Evolutionary conservation across 2,888 invertebrate genomes (phyloP), one percentile per base, ranked within the genome.

Genomic region (Tachina lurida): DNA sequence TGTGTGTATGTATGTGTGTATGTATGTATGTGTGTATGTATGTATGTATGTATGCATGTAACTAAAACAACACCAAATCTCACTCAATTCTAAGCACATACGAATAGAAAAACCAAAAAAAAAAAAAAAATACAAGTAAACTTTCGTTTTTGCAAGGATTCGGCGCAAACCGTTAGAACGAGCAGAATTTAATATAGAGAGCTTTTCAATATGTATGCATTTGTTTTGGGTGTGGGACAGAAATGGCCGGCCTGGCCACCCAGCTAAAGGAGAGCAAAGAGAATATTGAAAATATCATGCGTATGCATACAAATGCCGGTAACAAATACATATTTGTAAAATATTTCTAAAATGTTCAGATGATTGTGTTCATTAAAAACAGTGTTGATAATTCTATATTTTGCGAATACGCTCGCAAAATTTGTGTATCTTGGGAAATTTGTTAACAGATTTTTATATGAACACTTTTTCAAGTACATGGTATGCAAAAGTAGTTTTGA

Each of bases 71-170:
- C 70, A 75, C 43, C 58, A 79, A 60, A 63, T 62, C 71, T 60
- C 76, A 82, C 77, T 76, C 78, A 83, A 74, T 84, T 74, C 63
- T 47, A 65, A 65, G 65, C 45, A 65, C 70, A 56, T 10, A 71
- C 71, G 39, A 52, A 31, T 45, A 47, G 19, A 52, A 75, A 62
- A 76, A 60, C 13, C 8, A 22, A 63, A 52, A 2, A 15, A 58
- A 3, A n/a, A n/a, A n/a, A 73, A 56, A n/a, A n/a, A n/a, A n/a
- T n/a, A 47, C 10, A 60, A 17, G 12, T 54, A 39, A 87, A 87
- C 87, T 88, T 88, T 88, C 87, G 74, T 54, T 88, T 88, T 87
- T 79, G 76, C 74, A 77, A 73, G 41, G 89, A 88, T 87, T 88
- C 88, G 88, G 88, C 89, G 89, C 89, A 88, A 19, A 87, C n/a